Evolutionary conservation across 2,797 vertebrate genomes (phyloP), one percentile per base, ranked within the genome.

Genomic region (Pseudopleuronectes americanus): DNA sequence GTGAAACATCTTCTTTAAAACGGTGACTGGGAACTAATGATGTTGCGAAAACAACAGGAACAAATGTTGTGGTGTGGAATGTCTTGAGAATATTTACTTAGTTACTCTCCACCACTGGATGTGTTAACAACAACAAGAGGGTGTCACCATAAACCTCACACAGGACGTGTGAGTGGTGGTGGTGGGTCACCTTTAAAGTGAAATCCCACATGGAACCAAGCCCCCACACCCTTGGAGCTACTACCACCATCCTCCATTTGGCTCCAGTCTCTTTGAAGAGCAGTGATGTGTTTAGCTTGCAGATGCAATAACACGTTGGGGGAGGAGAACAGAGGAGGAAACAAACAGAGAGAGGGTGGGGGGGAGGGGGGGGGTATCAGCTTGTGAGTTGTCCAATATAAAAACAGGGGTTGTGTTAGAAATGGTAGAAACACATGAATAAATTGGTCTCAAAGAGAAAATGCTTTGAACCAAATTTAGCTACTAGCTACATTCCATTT

Each of bases 171-270:
- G 81, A 71, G 64, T 62, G 74, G 48, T 61, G 55, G 53, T 28
- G 63, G 56, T 28, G 60, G 74, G 85, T 85, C 88, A 89, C 85
- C 84, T 89, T 86, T 79, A 75, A 87, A 81, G 77, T 66, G 78
- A 56, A 71, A 83, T 91, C 85, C 84, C 82, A 74, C 67, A 65
- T 79, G 74, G 61, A 59, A 52, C 59, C 28, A 38, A 21, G 47
- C 43, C 64, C 55, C 26, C 4, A 10, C 54, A 4, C 26, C 26
- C 54, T 54, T 61, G 58, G 36, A 28, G 67, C 79, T 74, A 77
- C 73, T 55, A 57, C 64, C 19, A 49, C 77, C 74, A 77, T 66
- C 70, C 63, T 81, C 84, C 81, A 82, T 89, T 84, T 80, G 86
- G 62, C 7, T 28, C 71, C 64, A 36, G 57, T 80, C 81, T 76